These are phyloP conservation scores for Podiceps cristatus DNA, from an alignment of 2,113 vertebrate genomes.

Conservation along the genomic window DNA sequence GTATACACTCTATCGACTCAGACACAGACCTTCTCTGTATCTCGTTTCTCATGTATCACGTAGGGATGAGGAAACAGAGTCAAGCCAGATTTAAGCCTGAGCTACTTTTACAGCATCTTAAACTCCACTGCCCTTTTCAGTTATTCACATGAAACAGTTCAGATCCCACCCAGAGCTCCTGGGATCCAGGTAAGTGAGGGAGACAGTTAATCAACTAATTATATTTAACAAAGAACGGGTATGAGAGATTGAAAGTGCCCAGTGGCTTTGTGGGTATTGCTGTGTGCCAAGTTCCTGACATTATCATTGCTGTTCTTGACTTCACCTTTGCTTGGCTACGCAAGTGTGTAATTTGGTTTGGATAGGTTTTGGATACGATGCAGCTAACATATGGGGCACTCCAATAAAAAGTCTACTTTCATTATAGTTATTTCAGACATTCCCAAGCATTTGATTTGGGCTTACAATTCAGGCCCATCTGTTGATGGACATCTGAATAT, in stretches of 20 bases:
- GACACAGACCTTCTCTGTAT: not conserved
- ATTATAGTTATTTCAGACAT: not conserved
- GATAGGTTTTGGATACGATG: not conserved
- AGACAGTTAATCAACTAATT: not conserved
- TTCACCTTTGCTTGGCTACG: not conserved
- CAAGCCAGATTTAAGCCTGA: not conserved
- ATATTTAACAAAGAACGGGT: rapidly evolving
- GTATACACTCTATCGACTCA: not conserved
- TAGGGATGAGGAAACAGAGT: not conserved
- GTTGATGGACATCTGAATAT: not conserved
- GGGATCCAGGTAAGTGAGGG: not conserved
- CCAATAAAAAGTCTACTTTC: not conserved
- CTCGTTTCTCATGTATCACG: not conserved
- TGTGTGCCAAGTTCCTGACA: not conserved
- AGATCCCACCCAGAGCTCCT: not conserved
- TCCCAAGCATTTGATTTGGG: not conserved
- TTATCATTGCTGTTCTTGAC: not conserved
- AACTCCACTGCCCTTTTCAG: not conserved
- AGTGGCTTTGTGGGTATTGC: not conserved
- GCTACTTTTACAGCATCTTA: not conserved
- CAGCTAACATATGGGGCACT: not conserved
- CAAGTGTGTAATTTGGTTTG: not conserved
- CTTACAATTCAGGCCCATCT: not conserved
- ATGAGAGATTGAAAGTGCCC: not conserved
- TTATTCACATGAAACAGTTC: not conserved